Conservation (phyloP, 2,113 vertebrate species). For the Lagenorhynchus albirostris region DNA sequence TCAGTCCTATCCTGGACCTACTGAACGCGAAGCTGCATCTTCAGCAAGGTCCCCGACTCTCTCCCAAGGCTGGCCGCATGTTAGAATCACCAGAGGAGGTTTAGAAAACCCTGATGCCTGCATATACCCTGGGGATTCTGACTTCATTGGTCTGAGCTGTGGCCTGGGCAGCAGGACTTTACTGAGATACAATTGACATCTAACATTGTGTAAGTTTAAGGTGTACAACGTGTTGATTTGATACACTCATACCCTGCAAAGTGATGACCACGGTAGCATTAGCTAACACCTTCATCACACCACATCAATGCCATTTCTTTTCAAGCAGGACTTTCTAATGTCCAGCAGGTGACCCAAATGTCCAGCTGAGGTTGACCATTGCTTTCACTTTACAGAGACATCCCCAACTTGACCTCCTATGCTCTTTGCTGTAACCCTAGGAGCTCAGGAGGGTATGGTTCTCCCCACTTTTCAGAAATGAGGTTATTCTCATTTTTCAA, state of each 20-base stretch:
- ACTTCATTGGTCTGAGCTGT: background rate
- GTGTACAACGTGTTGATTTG: background rate
- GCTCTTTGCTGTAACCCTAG: background rate
- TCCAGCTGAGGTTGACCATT: rapidly evolving
- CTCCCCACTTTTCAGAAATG: background rate
- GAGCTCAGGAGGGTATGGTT: background rate
- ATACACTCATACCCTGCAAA: background rate
- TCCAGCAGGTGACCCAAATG: too few species aligned
- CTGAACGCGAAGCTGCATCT: background rate
- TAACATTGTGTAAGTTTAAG: background rate
- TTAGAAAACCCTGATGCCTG: background rate
- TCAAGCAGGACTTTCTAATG: background rate
- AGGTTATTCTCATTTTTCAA: background rate
- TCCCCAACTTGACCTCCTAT: background rate
- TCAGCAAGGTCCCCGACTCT: background rate
- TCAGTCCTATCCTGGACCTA: background rate
- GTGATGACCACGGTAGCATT: rapidly evolving
- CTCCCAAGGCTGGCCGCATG: background rate
- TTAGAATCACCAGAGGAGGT: background rate
- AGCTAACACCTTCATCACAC: background rate
- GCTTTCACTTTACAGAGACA: background rate
- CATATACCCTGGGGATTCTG: background rate
- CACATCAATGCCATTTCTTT: background rate
- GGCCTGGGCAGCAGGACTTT: background rate
- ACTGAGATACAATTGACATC: background rate